Evolutionary conservation across 2,888 invertebrate genomes (phyloP).

Genomic region (Petrolisthes manimaculis): DNA sequence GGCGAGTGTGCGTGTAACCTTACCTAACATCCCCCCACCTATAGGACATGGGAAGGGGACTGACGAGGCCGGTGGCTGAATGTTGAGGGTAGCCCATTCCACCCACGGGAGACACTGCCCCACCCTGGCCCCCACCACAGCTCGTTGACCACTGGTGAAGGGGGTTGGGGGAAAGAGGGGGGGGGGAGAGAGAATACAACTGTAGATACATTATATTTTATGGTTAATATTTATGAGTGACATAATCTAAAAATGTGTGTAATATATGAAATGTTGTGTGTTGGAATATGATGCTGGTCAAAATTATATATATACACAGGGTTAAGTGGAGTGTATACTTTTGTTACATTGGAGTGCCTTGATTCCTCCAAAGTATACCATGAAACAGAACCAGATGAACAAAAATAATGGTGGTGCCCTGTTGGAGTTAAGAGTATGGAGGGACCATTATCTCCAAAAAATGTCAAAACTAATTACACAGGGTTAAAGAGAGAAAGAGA

Average conservation of each 20-base stretch:
- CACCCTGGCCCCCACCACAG: conserved; percentile 55
- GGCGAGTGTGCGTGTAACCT: neutral
- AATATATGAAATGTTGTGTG: no score
- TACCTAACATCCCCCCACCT: conserved; percentile 38
- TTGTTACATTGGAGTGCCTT: neutral
- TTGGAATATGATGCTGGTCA: no score
- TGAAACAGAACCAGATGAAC: no score
- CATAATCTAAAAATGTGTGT: neutral
- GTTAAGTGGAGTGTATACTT: neutral
- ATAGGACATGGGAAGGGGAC: conserved; percentile 57
- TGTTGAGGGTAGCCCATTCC: conserved; percentile 54
- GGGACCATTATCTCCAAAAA: neutral
- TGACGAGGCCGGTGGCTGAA: conserved; percentile 55
- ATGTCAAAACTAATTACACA: neutral
- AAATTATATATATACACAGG: no score
- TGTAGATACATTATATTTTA: neutral
- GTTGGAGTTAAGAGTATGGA: neutral
- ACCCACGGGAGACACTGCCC: conserved; percentile 63
- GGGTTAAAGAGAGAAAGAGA: no score
- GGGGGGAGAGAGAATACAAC: neutral
- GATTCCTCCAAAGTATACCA: no score
- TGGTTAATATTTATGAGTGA: neutral
- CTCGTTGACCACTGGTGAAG: conserved; percentile 48
- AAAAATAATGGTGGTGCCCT: no score
- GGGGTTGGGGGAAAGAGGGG: neutral